Conservation (phyloP, 2,888 invertebrate genomes). For the Zygaena filipendulae region DNA sequence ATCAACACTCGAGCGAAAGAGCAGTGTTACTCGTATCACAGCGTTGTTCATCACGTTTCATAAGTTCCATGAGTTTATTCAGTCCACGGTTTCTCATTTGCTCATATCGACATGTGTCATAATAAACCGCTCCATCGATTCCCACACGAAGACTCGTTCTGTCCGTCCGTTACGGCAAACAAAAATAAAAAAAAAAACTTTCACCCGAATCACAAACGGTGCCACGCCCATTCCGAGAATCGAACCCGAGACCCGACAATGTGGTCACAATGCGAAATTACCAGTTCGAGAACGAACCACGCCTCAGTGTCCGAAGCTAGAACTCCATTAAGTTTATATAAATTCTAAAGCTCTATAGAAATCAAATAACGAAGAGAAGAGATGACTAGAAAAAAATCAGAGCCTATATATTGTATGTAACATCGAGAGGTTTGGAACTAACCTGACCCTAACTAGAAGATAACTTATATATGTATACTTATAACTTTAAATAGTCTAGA, state of each 20-base stretch:
- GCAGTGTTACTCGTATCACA: too few relatives aligned
- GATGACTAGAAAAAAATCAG: too few relatives aligned
- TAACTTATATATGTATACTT: too few relatives aligned
- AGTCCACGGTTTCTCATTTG: too few relatives aligned
- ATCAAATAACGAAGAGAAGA: constrained; percentile 11
- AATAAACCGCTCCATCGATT: neutral
- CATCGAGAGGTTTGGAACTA: too few relatives aligned
- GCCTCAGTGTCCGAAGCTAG: neutral
- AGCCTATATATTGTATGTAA: too few relatives aligned
- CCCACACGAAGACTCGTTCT: constrained; percentile 9
- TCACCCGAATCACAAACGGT: constrained; percentile 25
- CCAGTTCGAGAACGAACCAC: constrained; percentile 14
- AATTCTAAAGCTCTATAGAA: constrained; percentile 1
- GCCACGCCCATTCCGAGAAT: constrained; percentile 31
- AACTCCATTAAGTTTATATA: neutral
- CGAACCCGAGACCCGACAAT: constrained; percentile 19
- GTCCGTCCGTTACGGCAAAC: too few relatives aligned
- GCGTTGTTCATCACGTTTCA: too few relatives aligned
- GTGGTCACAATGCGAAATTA: constrained; percentile 18
- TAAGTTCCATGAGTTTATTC: too few relatives aligned
- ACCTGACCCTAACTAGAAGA: too few relatives aligned
- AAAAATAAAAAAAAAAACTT: constrained; percentile 27
- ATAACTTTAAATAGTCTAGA: too few relatives aligned
- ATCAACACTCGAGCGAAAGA: too few relatives aligned
- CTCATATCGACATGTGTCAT: neutral